These are phyloP conservation scores for Scalopus aquaticus DNA, from an alignment of 2,113 vertebrate genomes.

Conservation along the genomic window DNA sequence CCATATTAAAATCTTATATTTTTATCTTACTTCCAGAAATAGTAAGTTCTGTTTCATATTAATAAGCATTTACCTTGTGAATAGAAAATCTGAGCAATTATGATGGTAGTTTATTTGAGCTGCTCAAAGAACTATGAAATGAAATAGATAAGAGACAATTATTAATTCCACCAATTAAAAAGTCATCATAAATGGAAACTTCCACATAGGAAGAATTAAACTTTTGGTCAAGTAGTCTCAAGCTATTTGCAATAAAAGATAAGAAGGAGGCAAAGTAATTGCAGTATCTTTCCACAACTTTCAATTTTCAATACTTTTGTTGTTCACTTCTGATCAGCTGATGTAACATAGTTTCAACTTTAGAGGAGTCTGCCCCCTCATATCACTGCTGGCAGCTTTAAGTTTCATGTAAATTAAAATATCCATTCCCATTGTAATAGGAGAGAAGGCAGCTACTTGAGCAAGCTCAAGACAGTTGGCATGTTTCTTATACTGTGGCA, in stretches of 20 bases:
- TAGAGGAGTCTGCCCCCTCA: not conserved
- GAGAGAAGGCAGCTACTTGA: not conserved
- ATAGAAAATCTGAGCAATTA: not conserved
- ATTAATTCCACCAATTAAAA: not conserved
- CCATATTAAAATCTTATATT: not conserved
- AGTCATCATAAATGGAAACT: slow-evolving; percentile 20
- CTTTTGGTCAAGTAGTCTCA: not conserved
- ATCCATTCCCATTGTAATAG: not conserved
- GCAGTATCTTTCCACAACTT: not conserved
- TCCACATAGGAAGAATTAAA: slow-evolving; percentile 7
- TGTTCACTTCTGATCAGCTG: slow-evolving; percentile 14
- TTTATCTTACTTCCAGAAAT: slow-evolving; percentile 27
- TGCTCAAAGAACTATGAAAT: slow-evolving; percentile 46
- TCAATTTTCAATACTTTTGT: not conserved
- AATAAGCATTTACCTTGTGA: not conserved
- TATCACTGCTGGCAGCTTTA: not conserved
- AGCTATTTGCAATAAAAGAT: slow-evolving; percentile 13
- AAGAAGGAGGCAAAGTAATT: not conserved
- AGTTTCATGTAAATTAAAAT: not conserved
- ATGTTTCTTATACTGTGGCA: not conserved
- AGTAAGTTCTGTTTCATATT: not conserved
- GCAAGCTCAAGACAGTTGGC: not conserved
- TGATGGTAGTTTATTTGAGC: slow-evolving; percentile 11
- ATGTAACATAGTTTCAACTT: not conserved
- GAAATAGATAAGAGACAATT: slow-evolving; percentile 37